phyloP scores from a whole-genome alignment of 2,888 invertebrate genomes.

The Trachelus stipa region DNA sequence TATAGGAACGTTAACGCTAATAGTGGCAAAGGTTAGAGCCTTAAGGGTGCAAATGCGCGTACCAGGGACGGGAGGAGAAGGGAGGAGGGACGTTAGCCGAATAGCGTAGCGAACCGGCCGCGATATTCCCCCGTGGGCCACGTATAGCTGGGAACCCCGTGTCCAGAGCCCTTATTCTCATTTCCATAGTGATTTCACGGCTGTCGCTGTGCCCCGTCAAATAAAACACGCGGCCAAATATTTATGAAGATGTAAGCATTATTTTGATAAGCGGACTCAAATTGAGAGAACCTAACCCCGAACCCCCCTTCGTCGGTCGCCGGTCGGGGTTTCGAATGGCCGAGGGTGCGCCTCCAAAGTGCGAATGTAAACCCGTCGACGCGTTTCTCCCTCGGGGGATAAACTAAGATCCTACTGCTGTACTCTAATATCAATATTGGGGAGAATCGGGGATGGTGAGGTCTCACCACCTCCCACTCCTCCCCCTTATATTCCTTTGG shows the following conservation, averaged over 20 bases:
- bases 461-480: background rate
- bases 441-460: conserved; percentile 32
- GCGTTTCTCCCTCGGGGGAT: conserved; percentile 44
- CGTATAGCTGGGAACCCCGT: background rate
- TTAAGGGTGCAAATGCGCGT: background rate
- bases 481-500: background rate
- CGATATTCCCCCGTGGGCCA: background rate
- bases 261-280: conserved; percentile 64
- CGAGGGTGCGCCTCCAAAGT: conserved; percentile 44
- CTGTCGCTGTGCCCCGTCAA: conserved; percentile 40
- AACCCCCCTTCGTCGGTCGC: background rate
- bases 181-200: conserved; percentile 55
- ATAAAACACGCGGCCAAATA: conserved; percentile 57
- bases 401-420: conserved; percentile 54
- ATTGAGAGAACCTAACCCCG: conserved; percentile 40
- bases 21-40: background rate
- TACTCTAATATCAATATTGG: conserved; percentile 59
- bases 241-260: conserved; percentile 66
- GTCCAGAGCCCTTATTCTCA: background rate
- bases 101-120: background rate
- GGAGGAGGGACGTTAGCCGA: no score
- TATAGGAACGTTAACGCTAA: background rate
- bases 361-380: conserved; percentile 64
- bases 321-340: conserved; percentile 12
- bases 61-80: background rate